phyloP scores from a whole-genome alignment of 2,797 vertebrate genomes.

The Cygnus olor region DNA sequence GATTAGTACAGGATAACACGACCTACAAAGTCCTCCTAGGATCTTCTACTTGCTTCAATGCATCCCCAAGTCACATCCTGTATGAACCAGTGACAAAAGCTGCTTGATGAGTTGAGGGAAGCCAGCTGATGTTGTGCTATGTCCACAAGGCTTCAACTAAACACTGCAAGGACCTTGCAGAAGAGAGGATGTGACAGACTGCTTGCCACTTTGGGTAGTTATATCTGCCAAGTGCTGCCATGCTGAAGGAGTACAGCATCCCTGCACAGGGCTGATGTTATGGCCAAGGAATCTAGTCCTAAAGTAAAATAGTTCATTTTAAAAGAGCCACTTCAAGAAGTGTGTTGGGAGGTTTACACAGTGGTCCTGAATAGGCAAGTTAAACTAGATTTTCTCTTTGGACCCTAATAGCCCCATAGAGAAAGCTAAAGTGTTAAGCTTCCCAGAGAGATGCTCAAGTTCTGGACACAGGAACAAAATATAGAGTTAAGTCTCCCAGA shows the following conservation, averaged over 20 bases:
- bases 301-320: not conserved
- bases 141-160: not conserved
- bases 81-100: accelerated
- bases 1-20: not conserved
- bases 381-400: not conserved
- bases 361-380: accelerated
- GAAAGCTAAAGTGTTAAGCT: not conserved
- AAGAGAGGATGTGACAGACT: accelerated
- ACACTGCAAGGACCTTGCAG: not conserved
- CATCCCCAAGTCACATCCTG: not conserved
- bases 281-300: not conserved
- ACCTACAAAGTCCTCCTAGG: not conserved
- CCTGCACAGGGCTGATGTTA: not conserved
- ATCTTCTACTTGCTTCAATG: not conserved
- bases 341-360: not conserved
- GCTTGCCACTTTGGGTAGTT: not conserved
- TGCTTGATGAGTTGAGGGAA: not conserved
- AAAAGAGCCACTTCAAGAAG: not conserved
- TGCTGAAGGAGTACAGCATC: accelerated
- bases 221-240: not conserved
- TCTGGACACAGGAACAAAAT: not conserved
- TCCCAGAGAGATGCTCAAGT: not conserved
- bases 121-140: not conserved
- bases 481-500: not conserved
- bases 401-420: not conserved